Percentiles rank a stretch among this genome's conserved stretches.
Conservation (phyloP, 2,888 invertebrate genomes). For the Tachystola acroxantha region DNA sequence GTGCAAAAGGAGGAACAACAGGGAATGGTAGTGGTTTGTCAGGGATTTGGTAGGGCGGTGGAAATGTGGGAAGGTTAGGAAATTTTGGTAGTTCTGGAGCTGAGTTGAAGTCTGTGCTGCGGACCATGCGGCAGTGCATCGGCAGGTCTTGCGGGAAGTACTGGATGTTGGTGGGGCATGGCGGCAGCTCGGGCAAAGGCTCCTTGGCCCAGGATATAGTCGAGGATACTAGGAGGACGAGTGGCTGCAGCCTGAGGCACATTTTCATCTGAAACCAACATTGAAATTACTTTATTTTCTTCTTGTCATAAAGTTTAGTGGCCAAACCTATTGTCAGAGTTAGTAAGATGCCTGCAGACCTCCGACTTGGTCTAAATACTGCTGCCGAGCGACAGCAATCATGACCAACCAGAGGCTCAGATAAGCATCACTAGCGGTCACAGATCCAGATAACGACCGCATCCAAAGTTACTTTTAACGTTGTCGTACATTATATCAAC, state of each 20-base stretch:
- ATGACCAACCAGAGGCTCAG: no score
- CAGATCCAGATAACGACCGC: no score
- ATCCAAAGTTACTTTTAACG: no score
- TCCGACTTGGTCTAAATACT: no score
- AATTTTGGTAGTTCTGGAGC: constrained; percentile 9
- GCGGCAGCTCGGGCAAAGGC: constrained; percentile 37
- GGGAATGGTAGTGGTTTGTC: constrained; percentile 27
- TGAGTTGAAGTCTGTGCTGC: constrained; percentile 16
- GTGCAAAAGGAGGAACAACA: constrained; percentile 26
- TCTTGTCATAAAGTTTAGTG: no score
- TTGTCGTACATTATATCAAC: no score
- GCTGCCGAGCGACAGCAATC: no score
- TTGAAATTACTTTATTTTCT: no score
- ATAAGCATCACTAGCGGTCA: no score
- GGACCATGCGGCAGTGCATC: constrained; percentile 66
- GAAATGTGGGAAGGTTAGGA: constrained; percentile 23
- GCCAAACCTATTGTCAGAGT: no score
- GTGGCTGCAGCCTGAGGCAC: constrained; percentile 16
- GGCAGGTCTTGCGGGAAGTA: constrained; percentile 61
- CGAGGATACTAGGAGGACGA: constrained; percentile 20
- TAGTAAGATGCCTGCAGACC: no score
- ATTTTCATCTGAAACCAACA: constrained; percentile 32
- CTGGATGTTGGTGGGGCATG: constrained; percentile 53
- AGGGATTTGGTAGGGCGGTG: constrained; percentile 28
- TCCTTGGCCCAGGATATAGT: constrained; percentile 25